Evolutionary conservation across 37 sponge, comb jelly and placozoan genomes (phyloP).

Genomic region (Halichondria panicea): DNA sequence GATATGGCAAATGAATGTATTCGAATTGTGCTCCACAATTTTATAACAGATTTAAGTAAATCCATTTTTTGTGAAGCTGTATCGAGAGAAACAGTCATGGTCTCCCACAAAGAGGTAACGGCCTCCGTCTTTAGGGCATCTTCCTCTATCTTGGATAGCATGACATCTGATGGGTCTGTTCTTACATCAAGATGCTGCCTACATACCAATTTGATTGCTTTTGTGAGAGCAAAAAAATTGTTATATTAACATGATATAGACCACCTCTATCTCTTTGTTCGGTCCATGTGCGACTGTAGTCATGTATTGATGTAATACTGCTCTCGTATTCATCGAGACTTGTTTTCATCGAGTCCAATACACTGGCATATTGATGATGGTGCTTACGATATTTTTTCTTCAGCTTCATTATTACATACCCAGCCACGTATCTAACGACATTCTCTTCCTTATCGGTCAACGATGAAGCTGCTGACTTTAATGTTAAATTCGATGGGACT

Average conservation of each 20-base stretch:
- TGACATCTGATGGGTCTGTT: background rate
- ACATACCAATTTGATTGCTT: background rate
- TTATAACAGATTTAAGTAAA: too few species aligned
- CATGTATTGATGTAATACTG: too few species aligned
- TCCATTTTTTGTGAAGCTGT: too few species aligned
- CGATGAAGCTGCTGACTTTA: too few species aligned
- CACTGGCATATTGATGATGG: too few species aligned
- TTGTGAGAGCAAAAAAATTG: background rate
- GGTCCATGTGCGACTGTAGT: background rate
- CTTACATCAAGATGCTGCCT: background rate
- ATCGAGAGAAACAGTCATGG: background rate
- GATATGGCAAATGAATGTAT: background rate
- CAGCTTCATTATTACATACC: too few species aligned
- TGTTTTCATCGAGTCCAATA: too few species aligned
- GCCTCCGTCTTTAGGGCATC: background rate
- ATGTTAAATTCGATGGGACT: too few species aligned
- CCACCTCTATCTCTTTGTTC: slow-evolving; percentile 7
- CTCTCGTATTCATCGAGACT: background rate
- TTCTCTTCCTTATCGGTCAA: too few species aligned
- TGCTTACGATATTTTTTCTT: too few species aligned
- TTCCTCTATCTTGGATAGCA: background rate
- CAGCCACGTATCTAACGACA: too few species aligned
- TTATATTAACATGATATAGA: slow-evolving; percentile 3
- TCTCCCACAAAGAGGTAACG: background rate
- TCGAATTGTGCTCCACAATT: too few species aligned